Conservation (phyloP, 2,113 vertebrate species). For the Polypterus senegalus region DNA sequence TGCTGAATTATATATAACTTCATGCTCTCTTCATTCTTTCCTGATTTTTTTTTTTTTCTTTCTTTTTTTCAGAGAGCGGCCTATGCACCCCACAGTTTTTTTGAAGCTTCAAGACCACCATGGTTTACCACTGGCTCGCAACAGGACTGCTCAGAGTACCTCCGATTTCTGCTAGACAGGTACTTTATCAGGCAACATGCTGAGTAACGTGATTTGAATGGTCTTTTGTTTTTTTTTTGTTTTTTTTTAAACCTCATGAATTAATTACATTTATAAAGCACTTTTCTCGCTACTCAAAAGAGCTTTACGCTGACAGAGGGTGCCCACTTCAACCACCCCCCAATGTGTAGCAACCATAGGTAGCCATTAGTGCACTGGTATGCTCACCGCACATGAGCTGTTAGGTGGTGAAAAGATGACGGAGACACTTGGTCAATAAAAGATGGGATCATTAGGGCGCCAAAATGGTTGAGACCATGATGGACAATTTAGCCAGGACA, state of each 20-base stretch:
- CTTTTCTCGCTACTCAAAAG: no score
- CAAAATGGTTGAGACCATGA: no score
- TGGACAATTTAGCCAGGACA: no score
- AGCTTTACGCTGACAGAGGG: no score
- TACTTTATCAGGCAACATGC: slow-evolving; percentile 23
- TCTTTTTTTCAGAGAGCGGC: slow-evolving; percentile 70
- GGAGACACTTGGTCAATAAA: no score
- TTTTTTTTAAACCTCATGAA: slow-evolving; percentile 69
- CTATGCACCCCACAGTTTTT: slow-evolving; percentile 80
- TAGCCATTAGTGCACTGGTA: no score
- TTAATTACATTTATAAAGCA: no score
- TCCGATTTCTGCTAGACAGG: slow-evolving; percentile 92
- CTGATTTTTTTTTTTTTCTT: slow-evolving; percentile 7
- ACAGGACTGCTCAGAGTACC: slow-evolving; percentile 95
- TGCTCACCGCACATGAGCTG: no score
- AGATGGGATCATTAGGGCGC: no score
- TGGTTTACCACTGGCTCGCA: slow-evolving; percentile 91
- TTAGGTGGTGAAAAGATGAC: no score
- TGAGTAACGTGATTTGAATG: background rate
- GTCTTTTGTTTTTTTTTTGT: slow-evolving; percentile 25
- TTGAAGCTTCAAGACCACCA: slow-evolving; percentile 83
- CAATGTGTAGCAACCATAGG: no score
- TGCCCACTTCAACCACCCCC: no score
- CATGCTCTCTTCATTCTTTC: background rate
- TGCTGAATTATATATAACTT: background rate